Base-by-base conservation (phyloP, 2,797 vertebrate species). In the Eurystomus glaucurus region DNA sequence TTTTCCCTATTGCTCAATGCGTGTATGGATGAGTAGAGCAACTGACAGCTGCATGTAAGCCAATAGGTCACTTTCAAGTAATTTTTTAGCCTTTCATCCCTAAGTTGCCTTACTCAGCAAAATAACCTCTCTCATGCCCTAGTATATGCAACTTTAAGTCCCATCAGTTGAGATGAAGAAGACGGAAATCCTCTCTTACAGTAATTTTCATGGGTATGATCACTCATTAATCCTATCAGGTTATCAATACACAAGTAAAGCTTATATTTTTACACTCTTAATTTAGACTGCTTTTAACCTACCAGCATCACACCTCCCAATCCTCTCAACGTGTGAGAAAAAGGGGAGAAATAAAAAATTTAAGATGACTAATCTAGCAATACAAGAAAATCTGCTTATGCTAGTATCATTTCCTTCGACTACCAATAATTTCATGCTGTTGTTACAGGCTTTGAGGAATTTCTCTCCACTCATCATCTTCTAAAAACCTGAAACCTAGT, bases 41-140 rank as follows among this genome's bases (percentile, higher is more conserved):
- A 55, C 26, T 88, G 39, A 81, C 45, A 80, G 50, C 33, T 79
- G n/a, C 18, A 51, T 31, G 25, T 70, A 69, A 90, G 28, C 58
- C 51, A 69, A 18, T 78, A 60, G 54, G n/a, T 58, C 75, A 48
- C 52, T 80, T 88, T 14, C 51, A 82, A 83, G 20, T 57, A 52
- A 80, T 48, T 65, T 69, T 91, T 85, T 64, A 91, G 46, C 51
- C 9, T 88, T 91, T 81, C 35, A 90, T 62, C 28, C 48, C 10
- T 37, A 77, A 50, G 43, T 62, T 91, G 88, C 37, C 51, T 89
- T 78, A 60, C 20, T 91, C 92, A 93, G 70, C 74, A 93, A 81
- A 88, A 76, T 15, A 84, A 69, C 22, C 6, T 84, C 22, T 74
- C 79, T 93, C 45, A 81, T 43, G 14, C 15, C 35, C 21, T 70